Evolutionary conservation across 2,888 invertebrate species (phyloP).

Genomic region (Sinhomidia bicolor): DNA sequence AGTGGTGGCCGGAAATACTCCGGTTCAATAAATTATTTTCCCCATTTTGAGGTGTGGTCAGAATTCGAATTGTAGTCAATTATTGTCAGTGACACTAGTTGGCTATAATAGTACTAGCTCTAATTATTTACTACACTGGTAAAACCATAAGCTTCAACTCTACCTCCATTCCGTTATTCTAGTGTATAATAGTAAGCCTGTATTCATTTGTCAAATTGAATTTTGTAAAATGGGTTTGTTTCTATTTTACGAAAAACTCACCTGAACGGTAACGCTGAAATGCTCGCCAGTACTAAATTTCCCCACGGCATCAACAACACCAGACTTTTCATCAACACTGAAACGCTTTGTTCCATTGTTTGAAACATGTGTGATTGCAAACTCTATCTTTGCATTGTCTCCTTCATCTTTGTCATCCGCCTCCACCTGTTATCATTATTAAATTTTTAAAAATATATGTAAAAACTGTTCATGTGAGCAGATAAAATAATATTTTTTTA

Average conservation of each 20-base stretch:
- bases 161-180: no score
- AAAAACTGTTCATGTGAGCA: no score
- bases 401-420: conserved; percentile 94
- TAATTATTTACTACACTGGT: no score
- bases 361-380: conserved; percentile 94
- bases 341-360: conserved; percentile 95
- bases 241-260: no score
- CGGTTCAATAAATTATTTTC: background rate
- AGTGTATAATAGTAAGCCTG: no score
- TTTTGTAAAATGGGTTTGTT: no score
- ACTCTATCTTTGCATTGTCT: conserved; percentile 90
- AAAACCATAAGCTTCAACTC: no score
- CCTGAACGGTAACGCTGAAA: conserved; percentile 93
- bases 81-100: no score
- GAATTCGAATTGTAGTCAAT: background rate
- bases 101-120: no score
- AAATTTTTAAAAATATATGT: background rate
- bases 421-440: conserved; percentile 84
- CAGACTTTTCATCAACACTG: conserved; percentile 90
- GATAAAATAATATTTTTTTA: no score
- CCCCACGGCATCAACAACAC: conserved; percentile 89
- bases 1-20: conserved; percentile 40
- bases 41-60: conserved; percentile 23
- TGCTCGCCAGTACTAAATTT: conserved; percentile 93
- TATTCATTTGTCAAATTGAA: no score